Conservation (phyloP, 2,888 invertebrate genomes). For the Tenthredo distinguenda region DNA sequence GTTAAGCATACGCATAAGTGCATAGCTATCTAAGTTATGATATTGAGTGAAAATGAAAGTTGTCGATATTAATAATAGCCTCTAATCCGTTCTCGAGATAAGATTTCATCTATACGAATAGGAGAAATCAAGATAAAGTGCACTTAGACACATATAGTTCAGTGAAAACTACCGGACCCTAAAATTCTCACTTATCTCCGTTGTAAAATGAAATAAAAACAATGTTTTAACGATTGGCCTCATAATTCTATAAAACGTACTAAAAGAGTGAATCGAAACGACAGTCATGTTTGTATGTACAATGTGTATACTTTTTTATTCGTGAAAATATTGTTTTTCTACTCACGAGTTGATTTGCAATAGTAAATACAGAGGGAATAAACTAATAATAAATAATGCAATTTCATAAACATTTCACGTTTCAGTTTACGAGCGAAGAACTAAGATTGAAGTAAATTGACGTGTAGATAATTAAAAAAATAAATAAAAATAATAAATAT, state of each 20-base stretch:
- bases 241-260: not conserved
- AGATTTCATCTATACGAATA: conserved; percentile 3
- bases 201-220: not conserved
- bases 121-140: conserved; percentile 1
- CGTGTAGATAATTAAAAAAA: not conserved
- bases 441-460: not conserved
- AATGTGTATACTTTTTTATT: not conserved
- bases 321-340: not conserved
- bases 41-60: not conserved
- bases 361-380: not conserved
- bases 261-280: not conserved
- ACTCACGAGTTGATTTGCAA: not conserved
- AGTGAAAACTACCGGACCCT: not conserved
- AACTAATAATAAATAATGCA: not conserved
- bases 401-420: not conserved
- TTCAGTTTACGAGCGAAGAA: not conserved
- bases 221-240: not conserved
- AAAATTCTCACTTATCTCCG: not conserved
- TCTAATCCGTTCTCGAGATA: not conserved
- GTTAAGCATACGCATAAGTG: not conserved
- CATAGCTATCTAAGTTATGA: not conserved
- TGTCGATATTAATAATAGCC: not conserved
- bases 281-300: not conserved
- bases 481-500: not conserved
- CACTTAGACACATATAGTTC: not conserved